Evolutionary conservation across 37 sponge, comb jelly and placozoan species (phyloP).

Genomic region (Crambe crambe): DNA sequence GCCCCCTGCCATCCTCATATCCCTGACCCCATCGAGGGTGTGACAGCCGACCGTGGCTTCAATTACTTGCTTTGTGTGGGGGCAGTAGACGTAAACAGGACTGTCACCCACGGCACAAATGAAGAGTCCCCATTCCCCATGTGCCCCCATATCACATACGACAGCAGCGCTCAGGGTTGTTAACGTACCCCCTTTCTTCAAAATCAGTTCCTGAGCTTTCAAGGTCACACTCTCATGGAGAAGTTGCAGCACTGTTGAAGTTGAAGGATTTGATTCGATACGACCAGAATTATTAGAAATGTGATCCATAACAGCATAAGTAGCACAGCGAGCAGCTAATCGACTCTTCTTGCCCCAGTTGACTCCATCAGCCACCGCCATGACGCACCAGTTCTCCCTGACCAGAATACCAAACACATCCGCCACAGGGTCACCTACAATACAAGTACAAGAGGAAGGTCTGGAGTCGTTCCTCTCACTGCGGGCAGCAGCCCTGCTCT

Average conservation of each 20-base stretch:
- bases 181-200: conserved; percentile 76
- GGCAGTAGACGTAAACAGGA: conserved; percentile 78
- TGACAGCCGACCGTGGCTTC: conserved; percentile 65
- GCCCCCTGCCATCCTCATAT: conserved; percentile 70
- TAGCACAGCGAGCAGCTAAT: conserved; percentile 86
- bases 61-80: conserved; percentile 40
- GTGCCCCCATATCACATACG: conserved; percentile 60
- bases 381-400: conserved; percentile 57
- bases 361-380: conserved; percentile 87
- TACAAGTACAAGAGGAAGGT: neutral
- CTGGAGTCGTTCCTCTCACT: neutral
- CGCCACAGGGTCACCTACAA: conserved; percentile 86
- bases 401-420: conserved; percentile 84
- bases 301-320: conserved; percentile 69
- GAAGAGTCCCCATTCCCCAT: conserved; percentile 69
- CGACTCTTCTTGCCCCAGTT: conserved; percentile 89
- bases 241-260: conserved; percentile 31
- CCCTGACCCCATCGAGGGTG: conserved; percentile 40
- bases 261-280: conserved; percentile 3
- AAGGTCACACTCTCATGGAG: conserved; percentile 51
- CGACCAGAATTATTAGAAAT: conserved; percentile 4
- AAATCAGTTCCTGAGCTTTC: conserved; percentile 76
- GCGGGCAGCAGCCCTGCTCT: neutral
- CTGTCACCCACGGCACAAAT: conserved; percentile 85
- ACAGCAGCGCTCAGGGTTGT: conserved; percentile 83